phyloP scores from a whole-genome alignment of 30 jellyfish, hydroid and myxozoan genomes.

The Pelagia noctiluca region DNA sequence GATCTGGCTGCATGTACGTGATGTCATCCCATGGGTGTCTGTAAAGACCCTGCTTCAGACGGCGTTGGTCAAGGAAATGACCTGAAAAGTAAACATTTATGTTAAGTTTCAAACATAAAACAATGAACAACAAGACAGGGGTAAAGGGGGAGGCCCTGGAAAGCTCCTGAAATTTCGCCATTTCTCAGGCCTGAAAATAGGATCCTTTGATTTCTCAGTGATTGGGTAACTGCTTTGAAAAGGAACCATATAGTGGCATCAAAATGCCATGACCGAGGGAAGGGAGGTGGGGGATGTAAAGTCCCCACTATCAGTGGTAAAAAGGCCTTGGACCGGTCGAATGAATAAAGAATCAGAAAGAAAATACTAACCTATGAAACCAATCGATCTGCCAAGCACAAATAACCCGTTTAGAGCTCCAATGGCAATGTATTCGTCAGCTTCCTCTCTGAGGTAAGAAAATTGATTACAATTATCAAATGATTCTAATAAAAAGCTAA shows the following conservation, averaged over 20 bases:
- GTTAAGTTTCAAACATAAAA: too few species aligned
- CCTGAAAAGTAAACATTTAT: conserved; percentile 74
- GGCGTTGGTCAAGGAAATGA: conserved; percentile 92
- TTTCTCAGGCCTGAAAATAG: too few species aligned
- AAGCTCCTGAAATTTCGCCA: too few species aligned
- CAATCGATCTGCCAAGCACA: conserved; percentile 93
- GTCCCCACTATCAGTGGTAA: too few species aligned
- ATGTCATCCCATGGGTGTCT: conserved; percentile 99
- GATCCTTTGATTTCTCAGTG: too few species aligned
- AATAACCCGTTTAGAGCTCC: conserved; percentile 95
- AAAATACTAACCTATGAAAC: conserved; percentile 80
- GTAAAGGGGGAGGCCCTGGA: background rate
- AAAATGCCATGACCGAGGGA: too few species aligned
- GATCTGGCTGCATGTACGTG: conserved; percentile 89
- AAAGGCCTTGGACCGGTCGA: too few species aligned
- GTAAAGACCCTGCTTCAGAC: conserved; percentile 94
- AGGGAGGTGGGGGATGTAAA: too few species aligned
- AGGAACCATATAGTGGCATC: too few species aligned
- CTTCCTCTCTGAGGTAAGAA: conserved; percentile 78
- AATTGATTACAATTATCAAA: background rate
- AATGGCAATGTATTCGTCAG: conserved; percentile 82
- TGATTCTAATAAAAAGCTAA: too few species aligned
- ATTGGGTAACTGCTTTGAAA: too few species aligned
- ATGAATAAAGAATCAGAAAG: background rate
- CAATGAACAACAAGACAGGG: background rate